phyloP scores from a whole-genome alignment of 2,797 vertebrate species.

The Pyrocephalus nanus region DNA sequence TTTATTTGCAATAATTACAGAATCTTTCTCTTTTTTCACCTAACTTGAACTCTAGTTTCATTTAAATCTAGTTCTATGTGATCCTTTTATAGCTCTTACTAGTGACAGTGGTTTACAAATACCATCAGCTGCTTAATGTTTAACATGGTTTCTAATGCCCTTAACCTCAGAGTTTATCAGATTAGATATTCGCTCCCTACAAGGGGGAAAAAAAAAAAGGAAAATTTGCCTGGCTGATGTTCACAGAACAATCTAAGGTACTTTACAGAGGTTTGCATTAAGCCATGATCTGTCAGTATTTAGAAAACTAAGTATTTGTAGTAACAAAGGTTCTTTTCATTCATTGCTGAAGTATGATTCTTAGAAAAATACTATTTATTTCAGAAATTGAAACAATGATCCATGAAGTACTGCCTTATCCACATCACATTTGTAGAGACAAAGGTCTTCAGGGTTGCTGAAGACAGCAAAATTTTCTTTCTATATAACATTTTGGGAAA shows the following conservation, averaged over 20 bases:
- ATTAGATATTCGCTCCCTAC: conserved; percentile 23
- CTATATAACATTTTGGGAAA: neutral
- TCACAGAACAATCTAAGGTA: neutral
- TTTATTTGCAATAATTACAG: neutral
- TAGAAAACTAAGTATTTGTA: neutral
- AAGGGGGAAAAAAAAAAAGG: neutral
- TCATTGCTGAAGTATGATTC: neutral
- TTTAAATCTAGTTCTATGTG: neutral
- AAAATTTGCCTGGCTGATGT: neutral
- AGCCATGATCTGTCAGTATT: neutral
- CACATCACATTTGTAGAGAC: neutral
- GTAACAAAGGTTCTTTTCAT: neutral
- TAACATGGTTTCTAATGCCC: conserved; percentile 58
- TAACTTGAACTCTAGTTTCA: neutral
- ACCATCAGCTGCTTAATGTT: conserved; percentile 67
- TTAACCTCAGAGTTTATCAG: conserved; percentile 52
- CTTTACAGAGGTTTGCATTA: neutral
- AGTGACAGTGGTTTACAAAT: neutral
- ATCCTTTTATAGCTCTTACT: conserved; percentile 8
- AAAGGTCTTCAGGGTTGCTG: neutral
- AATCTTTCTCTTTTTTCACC: neutral
- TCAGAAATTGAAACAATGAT: neutral
- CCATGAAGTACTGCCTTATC: neutral
- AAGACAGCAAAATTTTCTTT: neutral
- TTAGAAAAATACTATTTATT: neutral